phyloP scores from a whole-genome alignment of 2,113 vertebrate genomes.

The Oceanites oceanicus region DNA sequence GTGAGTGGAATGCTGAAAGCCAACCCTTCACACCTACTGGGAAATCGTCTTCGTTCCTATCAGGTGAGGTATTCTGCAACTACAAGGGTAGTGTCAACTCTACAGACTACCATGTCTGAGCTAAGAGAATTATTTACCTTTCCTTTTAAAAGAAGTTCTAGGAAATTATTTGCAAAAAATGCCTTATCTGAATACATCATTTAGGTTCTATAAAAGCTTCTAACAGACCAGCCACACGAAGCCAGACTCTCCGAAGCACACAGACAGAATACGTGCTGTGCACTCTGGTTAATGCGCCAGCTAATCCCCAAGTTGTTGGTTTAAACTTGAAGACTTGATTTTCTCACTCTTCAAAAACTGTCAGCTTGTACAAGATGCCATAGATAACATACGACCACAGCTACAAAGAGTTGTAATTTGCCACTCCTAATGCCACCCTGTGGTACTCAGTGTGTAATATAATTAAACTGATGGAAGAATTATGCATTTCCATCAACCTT shows the following conservation, averaged over 20 bases:
- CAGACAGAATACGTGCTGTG: no score
- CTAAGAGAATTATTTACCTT: neutral
- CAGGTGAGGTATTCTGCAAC: neutral
- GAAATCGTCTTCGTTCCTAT: accelerated
- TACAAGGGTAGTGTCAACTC: accelerated
- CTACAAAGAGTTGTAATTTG: accelerated
- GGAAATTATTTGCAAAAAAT: neutral
- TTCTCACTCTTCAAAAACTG: neutral
- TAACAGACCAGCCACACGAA: neutral
- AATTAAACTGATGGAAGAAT: neutral
- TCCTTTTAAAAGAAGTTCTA: neutral
- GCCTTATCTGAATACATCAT: neutral
- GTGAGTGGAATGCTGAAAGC: neutral
- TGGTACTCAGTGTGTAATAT: accelerated
- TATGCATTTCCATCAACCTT: neutral
- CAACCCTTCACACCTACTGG: neutral
- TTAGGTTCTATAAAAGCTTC: neutral
- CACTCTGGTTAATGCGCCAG: accelerated
- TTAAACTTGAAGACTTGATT: accelerated
- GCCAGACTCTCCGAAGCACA: accelerated
- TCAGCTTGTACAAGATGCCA: neutral
- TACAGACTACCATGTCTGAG: neutral
- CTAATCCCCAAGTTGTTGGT: accelerated
- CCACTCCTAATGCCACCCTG: neutral
- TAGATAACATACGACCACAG: accelerated